These are phyloP conservation scores for Cichladusa arquata DNA, from an alignment of 2,113 vertebrate species.

Conservation along the genomic window DNA sequence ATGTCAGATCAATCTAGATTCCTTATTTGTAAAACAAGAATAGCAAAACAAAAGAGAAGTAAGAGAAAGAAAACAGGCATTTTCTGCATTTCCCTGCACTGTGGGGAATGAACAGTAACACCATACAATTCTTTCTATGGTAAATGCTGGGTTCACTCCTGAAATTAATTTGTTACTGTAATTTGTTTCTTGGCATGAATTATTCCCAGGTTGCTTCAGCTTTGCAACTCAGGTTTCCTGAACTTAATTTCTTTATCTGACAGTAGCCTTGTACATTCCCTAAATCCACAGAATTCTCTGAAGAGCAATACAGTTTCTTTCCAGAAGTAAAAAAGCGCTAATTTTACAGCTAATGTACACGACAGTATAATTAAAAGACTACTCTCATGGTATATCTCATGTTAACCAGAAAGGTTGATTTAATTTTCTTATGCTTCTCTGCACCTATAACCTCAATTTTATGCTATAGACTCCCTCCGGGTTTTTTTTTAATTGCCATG, in stretches of 20 bases:
- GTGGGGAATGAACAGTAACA: neutral
- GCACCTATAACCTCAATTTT: neutral
- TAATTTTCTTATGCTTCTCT: neutral
- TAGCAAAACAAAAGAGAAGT: neutral
- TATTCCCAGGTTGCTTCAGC: neutral
- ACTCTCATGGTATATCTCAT: neutral
- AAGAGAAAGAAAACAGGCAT: neutral
- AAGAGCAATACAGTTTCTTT: neutral
- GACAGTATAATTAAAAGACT: neutral
- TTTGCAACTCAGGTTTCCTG: neutral
- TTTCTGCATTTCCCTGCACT: neutral
- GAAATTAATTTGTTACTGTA: slow-evolving; percentile 35
- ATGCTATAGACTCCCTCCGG: neutral
- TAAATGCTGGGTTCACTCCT: neutral
- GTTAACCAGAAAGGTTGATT: neutral
- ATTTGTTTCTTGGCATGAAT: slow-evolving; percentile 50
- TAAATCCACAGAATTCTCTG: neutral
- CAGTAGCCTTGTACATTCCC: neutral
- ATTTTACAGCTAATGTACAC: neutral
- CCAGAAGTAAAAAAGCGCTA: neutral
- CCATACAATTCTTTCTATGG: neutral
- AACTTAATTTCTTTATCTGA: slow-evolving; percentile 25
- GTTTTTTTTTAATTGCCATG: neutral
- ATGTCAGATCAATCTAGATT: neutral
- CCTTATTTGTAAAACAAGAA: neutral